Conservation (phyloP, 2,888 invertebrate genomes). For the Sinodicranocentrus sp. region DNA sequence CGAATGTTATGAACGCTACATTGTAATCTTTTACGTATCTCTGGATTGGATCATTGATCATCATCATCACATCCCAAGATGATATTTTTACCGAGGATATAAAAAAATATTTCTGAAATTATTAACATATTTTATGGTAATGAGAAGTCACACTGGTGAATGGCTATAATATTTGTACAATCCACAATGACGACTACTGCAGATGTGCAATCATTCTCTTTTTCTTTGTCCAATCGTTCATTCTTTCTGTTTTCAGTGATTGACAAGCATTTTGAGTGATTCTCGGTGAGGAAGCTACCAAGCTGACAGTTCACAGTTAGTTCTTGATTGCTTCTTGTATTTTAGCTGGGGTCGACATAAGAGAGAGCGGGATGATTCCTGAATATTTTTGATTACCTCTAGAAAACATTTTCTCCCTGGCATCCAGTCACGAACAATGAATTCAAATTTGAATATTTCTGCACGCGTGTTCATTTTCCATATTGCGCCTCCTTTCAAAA, state of each 20-base stretch:
- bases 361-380: constrained; percentile 28
- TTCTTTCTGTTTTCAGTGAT: constrained; percentile 32
- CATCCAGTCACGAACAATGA: constrained; percentile 53
- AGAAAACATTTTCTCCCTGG: not conserved
- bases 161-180: no score
- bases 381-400: constrained; percentile 19
- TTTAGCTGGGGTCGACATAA: no score
- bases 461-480: constrained; percentile 42
- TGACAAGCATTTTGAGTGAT: constrained; percentile 65
- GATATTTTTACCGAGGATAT: constrained; percentile 30
- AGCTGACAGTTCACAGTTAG: constrained; percentile 66
- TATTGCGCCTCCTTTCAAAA: not conserved
- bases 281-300: constrained; percentile 66
- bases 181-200: no score
- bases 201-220: constrained; percentile 32
- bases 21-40: not conserved
- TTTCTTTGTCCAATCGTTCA: constrained; percentile 44
- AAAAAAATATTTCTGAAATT: constrained; percentile 62
- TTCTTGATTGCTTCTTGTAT: constrained; percentile 67
- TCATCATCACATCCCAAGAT: not conserved
- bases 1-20: not conserved
- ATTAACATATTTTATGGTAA: constrained; percentile 67
- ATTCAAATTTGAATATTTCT: constrained; percentile 39
- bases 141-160: not conserved
- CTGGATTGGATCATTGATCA: constrained; percentile 47